Base-by-base conservation (phyloP, 2,797 vertebrate genomes). In the Coccyzus lansbergi region DNA sequence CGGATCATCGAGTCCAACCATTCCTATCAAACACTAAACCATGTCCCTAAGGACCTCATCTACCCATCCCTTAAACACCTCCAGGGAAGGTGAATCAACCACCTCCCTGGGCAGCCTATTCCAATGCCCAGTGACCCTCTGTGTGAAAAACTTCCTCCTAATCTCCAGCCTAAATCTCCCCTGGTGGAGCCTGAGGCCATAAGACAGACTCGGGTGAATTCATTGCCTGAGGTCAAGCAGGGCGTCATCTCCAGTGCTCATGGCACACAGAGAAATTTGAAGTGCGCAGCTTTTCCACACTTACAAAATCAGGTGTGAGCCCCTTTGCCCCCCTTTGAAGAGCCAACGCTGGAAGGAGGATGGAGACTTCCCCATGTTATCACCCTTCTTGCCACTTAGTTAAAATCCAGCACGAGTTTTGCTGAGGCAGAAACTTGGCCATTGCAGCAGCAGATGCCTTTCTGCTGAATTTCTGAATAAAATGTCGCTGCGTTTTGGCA, bases 401-500 rank as follows among this genome's bases (percentile, higher is more conserved):
- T 79, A 46, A 88, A 91, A 90, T 28, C 49, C 60, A 62, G 40
- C 40, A 80, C 84, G 76, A 86, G 40, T 77, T 94, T 86, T 88
- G 48, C 70, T 2, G 12, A 70, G 81, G 72, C 69, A 90, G 83
- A 94, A 81, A 38, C 64, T 51, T 78, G 84, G 85, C 92, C 53
- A 25, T 33, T 70, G 72, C 26, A 63, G 79, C 65, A 93, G 90
- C 92, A 96, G 95, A 93, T 96, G 91, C 79, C 9, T 0, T 70
- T 94, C 62, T 80, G 56, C 33, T 89, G 82, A 75, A 90, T 94
- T 88, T 83, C 65, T 81, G 89, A 95, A 48, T 86, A 75, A 84
- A 92, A 87, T 81, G 63, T 88, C 83, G 42, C 72, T 64, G 62
- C 28, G 38, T 78, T 68, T 62, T 96, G 93, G 91, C 92, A 91